Evolutionary conservation across 2,888 invertebrate genomes (phyloP), one percentile per base, ranked within the genome.

Genomic region (Syritta pipiens): DNA sequence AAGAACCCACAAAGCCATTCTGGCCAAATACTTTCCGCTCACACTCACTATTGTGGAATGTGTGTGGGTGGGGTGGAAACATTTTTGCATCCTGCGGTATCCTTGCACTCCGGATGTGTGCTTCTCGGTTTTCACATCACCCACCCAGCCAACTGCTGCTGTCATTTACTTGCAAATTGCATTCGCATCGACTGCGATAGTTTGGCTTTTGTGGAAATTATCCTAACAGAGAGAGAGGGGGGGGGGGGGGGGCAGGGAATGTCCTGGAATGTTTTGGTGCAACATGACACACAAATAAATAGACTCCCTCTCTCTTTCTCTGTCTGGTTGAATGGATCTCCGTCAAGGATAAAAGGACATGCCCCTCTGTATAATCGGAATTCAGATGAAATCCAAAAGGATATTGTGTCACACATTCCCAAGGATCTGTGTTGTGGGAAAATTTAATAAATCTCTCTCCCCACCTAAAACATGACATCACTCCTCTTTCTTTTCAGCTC

Each of bases 401-500:
- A 71, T 77, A 59, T 65, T 60, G 51, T 44, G 37, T 44, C 44
- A 59, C 12, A 48, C 63, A 71, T 69, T 77, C 57, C 30, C 46
- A 65, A 59, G 35, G 32, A 65, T 65, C 63, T 60, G 32, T 26
- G 51, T 51, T 30, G 26, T n/a, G n/a, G n/a, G n/a, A n/a, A n/a
- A 57, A 68, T 60, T 68, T 68, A 79, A 72, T 77, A 65, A 59
- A 59, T 59, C 46, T 22, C 37, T 35, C 22, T 42, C 26, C 14
- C 10, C 1, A 14, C 22, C 5, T 48, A n/a, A n/a, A n/a, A n/a
- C n/a, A n/a, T n/a, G n/a, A n/a, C n/a, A n/a, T n/a, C n/a, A n/a
- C 81, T 77, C 57, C 71, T 83, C 35, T 81, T 68, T 82, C 74
- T 68, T 84, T 86, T 76, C 90, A 96, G 97, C 86, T 95, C 95